Conservation (phyloP, 2,888 invertebrate genomes). For the Heterodera filipjevi region DNA sequence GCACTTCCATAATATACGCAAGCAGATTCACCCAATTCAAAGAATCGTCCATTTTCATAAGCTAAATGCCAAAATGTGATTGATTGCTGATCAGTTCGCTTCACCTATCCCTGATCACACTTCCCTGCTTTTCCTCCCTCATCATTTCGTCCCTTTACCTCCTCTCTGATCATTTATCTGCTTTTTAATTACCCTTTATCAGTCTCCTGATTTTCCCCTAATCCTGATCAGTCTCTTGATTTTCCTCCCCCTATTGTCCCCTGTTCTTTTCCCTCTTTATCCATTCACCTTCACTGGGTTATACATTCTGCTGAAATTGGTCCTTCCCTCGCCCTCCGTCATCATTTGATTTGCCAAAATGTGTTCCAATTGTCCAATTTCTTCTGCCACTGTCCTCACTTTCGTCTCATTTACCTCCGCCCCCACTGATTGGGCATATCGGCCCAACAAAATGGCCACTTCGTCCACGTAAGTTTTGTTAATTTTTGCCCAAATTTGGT, state of each 20-base stretch:
- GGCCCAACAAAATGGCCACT: neutral
- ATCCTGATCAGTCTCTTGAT: too few species aligned
- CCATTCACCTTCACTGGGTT: neutral
- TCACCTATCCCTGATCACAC: neutral
- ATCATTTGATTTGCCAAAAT: conserved; percentile 19
- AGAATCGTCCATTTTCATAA: neutral
- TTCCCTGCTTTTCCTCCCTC: neutral
- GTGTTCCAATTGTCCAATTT: conserved; percentile 12
- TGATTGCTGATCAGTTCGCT: neutral
- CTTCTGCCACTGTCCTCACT: neutral
- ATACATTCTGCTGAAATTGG: conserved; percentile 20
- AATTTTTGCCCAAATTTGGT: conserved; percentile 5
- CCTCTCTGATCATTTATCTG: too few species aligned
- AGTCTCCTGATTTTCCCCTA: too few species aligned
- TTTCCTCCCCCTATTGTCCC: too few species aligned
- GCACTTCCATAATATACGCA: neutral
- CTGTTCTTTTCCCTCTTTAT: too few species aligned
- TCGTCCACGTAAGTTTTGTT: conserved; percentile 14
- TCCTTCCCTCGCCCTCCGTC: conserved; percentile 7
- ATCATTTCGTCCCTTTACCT: too few species aligned
- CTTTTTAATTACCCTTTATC: too few species aligned
- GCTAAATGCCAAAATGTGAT: neutral
- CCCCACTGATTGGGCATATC: neutral
- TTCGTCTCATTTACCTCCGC: neutral
- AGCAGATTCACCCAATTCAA: neutral